Base-by-base conservation (phyloP, 2,113 vertebrate species). In the Gymnogyps californianus region DNA sequence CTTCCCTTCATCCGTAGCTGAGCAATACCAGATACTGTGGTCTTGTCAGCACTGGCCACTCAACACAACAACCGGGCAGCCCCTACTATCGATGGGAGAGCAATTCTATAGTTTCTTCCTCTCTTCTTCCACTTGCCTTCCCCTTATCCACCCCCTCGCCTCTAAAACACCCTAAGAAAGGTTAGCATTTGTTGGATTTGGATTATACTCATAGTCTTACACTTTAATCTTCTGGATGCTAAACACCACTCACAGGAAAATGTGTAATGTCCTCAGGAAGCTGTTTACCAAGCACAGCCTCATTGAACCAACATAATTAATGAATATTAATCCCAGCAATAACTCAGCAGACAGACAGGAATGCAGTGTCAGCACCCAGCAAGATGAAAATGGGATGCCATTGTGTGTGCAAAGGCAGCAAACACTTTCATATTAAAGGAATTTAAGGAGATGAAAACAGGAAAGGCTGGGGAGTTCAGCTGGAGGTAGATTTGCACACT, bases 301-400 rank as follows among this genome's bases (percentile, higher is more conserved):
- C 65, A 92, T 20, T 90, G 86, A 94, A 20, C 36, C 47, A 74
- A 67, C 76, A 46, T 65, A 89, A 94, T 86, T 93, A 95, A 94
- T 95, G 61, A 92, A 88, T 90, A 96, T 96, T 95, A 95, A 97
- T 89, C 79, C 92, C 92, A 71, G 94, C 46, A 89, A 76, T 83
- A 97, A 95, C 59, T 93, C 89, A 88, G 87, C n/a, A 96, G 88
- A 91, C 57, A 89, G 78, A 87, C 81, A 93, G 78, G 62, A 91
- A 82, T 74, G 74, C 74, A 91, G 54, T 8, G 46, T 96, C 95
- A 97, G 87, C 89, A 94, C 24, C 34, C 54, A 89, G 57, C 38
- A 84, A 90, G 54, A 96, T 74, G 66, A 91, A 97, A 96, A 87
- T 59, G 49, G 77, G 58, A 91, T 74, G 61, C 7, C 40, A 65